Evolutionary conservation across 2,113 vertebrate genomes (phyloP).

Genomic region (Lynx canadensis): DNA sequence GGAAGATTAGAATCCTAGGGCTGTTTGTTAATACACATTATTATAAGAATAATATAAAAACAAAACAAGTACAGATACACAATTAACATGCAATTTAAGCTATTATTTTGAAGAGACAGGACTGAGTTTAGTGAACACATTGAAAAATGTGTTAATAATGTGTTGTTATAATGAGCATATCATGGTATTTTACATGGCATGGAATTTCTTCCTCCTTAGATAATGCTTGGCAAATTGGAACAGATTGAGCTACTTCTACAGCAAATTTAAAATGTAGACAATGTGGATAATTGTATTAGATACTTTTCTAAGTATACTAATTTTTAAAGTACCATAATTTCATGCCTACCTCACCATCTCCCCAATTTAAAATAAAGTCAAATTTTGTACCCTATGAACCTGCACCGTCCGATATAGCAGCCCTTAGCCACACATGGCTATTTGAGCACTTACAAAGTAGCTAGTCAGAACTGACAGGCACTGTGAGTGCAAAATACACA

Average conservation of each 20-base stretch:
- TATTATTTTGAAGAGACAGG: constrained; percentile 73
- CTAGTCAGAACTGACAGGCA: background rate
- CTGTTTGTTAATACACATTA: constrained; percentile 65
- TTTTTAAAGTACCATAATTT: constrained; percentile 57
- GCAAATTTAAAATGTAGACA: constrained; percentile 53
- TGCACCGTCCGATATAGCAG: background rate
- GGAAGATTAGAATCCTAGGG: constrained; percentile 73
- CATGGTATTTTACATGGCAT: constrained; percentile 55
- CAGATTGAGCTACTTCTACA: constrained; percentile 12
- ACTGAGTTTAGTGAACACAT: constrained; percentile 75
- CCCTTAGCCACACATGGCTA: background rate
- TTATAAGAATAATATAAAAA: constrained; percentile 73
- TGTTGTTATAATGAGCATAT: constrained; percentile 42
- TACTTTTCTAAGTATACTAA: constrained; percentile 50
- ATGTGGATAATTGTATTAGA: constrained; percentile 43
- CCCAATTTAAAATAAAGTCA: constrained; percentile 22
- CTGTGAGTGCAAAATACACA: background rate
- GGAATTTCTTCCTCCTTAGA: constrained; percentile 61
- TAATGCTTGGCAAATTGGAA: constrained; percentile 68
- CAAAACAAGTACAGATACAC: constrained; percentile 62
- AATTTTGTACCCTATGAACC: background rate
- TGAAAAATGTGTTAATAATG: constrained; percentile 55
- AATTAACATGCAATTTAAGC: constrained; percentile 83
- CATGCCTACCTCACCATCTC: constrained; percentile 14
- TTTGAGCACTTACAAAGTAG: background rate